Base-by-base conservation (phyloP, 2,888 invertebrate genomes). In the Cheiracanthium punctorium region DNA sequence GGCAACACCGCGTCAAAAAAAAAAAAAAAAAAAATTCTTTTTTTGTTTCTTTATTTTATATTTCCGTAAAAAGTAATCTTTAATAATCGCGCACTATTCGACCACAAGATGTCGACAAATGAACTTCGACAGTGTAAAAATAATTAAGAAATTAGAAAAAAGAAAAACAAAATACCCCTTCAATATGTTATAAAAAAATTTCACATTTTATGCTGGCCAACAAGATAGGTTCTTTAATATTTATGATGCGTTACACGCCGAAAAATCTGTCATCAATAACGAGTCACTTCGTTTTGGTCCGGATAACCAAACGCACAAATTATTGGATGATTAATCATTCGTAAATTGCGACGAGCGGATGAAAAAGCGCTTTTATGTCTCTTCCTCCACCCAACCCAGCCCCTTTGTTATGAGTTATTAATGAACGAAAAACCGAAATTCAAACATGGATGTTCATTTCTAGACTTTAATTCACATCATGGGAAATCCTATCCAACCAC, bases 251-350 rank as follows among this genome's bases (percentile, higher is more conserved):
- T 20, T 33, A 14, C 37, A 29, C 69, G 32, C 17, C 33, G 24
- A 33, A n/a, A 20, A 24, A 32, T 69, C 24, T 69, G 69, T 69
- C 69, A 69, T 69, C 69, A 20, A 69, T 69, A 33, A 69, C 32
- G 32, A 67, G 32, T 29, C 30, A 20, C 33, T 69, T 58, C 20
- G 37, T n/a, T 64, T 37, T 69, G 33, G 20, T 24, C 69, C 8
- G n/a, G n/a, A n/a, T n/a, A n/a, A 20, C 24, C 69, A 69, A 69
- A 69, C 37, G 69, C 69, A 33, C 33, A 69, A 69, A 69, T 69
- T 69, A 37, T 29, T 37, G 37, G 20, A 69, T 33, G 69, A 69
- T 69, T 69, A 69, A 69, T 69, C 69, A 69, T 69, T 69, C 7
- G 33, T 33, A 69, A 69, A 69, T 69, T 69, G 24, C 69, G 37